A percentile compares a stretch with the other conserved stretches of the same genome.
These are phyloP conservation scores for Tridacna crocea DNA, from an alignment of 2,888 invertebrate genomes.

Conservation along the genomic window DNA sequence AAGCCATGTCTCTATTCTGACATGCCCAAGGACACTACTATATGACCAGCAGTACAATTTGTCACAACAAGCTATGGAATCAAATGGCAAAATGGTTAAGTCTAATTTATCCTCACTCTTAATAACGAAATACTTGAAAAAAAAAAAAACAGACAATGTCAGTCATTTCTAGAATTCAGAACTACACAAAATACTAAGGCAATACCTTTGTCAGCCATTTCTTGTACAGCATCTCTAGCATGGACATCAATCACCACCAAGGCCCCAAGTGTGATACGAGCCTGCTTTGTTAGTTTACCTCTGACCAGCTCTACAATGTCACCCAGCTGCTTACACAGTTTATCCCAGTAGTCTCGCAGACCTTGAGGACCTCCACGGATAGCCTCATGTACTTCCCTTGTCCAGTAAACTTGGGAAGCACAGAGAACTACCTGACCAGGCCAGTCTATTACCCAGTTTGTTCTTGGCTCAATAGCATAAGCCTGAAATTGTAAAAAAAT, in stretches of 20 bases:
- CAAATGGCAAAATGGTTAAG: too few relatives aligned
- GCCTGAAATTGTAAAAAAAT: conserved; percentile 70
- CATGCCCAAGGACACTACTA: too few relatives aligned
- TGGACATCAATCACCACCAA: conserved; percentile 97
- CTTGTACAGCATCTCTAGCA: conserved; percentile 93
- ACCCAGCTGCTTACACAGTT: conserved; percentile 88
- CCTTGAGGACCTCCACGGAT: conserved; percentile 87
- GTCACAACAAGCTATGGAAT: too few relatives aligned
- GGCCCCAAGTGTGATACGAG: conserved; percentile 95
- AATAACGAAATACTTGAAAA: too few relatives aligned
- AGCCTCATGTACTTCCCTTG: conserved; percentile 90
- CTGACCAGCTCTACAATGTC: conserved; percentile 91
- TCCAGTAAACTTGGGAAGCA: conserved; percentile 92
- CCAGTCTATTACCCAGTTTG: conserved; percentile 94
- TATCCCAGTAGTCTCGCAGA: conserved; percentile 86
- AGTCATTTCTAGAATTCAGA: too few relatives aligned
- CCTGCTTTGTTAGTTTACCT: conserved; percentile 93
- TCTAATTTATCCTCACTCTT: too few relatives aligned
- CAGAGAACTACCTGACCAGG: conserved; percentile 96
- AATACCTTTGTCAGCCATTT: conserved; percentile 84
- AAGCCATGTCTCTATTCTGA: too few relatives aligned
- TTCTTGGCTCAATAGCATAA: conserved; percentile 85
- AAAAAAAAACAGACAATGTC: too few relatives aligned
- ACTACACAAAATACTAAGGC: too few relatives aligned
- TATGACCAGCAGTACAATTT: too few relatives aligned